Conservation (phyloP, 1,140 invertebrate genomes). For the Oryctes rhinoceros region DNA sequence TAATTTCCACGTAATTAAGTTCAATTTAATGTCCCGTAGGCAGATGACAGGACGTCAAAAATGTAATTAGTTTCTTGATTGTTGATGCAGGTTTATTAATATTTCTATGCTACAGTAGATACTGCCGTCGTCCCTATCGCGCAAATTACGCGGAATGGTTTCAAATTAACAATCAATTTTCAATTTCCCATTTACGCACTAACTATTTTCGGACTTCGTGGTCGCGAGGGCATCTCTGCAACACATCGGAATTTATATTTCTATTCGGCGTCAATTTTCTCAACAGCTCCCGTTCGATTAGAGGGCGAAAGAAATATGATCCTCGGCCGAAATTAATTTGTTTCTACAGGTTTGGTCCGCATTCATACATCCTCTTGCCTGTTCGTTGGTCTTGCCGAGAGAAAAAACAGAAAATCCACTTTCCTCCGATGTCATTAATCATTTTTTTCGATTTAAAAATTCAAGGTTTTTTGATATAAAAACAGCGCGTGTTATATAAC, state of each 20-base stretch:
- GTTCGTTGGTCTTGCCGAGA: neutral
- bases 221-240: neutral
- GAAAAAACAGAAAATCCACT: neutral
- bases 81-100: constrained; percentile 22
- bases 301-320: neutral
- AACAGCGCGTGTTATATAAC: neutral
- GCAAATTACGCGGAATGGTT: neutral
- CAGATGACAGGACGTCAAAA: constrained; percentile 9
- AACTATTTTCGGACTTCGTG: no score
- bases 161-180: neutral
- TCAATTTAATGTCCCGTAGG: constrained; percentile 17
- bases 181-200: no score
- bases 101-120: neutral
- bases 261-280: neutral
- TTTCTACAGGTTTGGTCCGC: no score
- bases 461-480: constrained; percentile 18
- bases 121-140: neutral
- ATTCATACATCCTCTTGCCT: neutral
- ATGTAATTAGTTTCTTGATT: constrained; percentile 3
- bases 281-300: neutral
- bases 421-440: neutral
- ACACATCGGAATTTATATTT: neutral
- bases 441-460: constrained; percentile 23
- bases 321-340: constrained; percentile 12
- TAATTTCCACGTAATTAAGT: constrained; percentile 8